phyloP scores from a whole-genome alignment of 2,113 vertebrate genomes.

The Albula glossodonta region DNA sequence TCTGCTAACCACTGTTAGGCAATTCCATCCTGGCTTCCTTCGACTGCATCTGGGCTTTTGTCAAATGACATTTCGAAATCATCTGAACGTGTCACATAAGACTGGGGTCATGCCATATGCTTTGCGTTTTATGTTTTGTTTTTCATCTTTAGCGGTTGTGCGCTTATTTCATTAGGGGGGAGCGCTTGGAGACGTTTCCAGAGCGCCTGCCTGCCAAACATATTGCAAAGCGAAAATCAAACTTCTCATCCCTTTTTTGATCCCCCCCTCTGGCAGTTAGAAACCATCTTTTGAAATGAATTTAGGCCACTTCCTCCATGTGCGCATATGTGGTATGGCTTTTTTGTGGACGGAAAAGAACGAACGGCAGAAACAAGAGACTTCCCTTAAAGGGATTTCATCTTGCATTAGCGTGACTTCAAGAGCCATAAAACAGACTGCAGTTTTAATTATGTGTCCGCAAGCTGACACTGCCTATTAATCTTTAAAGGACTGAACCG shows the following conservation, averaged over 20 bases:
- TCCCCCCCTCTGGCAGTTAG: not conserved
- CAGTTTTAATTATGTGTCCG: not conserved
- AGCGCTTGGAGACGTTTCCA: not conserved
- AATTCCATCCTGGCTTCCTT: not conserved
- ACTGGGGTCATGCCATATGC: not conserved
- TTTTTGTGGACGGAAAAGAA: not conserved
- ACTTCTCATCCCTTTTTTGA: not conserved
- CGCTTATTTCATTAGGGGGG: not conserved
- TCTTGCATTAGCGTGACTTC: not conserved
- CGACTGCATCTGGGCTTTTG: not conserved
- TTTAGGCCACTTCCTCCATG: not conserved
- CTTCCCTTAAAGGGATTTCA: not conserved
- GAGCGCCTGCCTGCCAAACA: not conserved
- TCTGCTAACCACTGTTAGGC: not conserved
- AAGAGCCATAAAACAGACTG: not conserved
- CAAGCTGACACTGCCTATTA: not conserved
- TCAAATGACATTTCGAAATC: not conserved
- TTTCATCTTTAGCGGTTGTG: not conserved
- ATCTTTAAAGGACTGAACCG: not conserved
- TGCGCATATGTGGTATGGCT: not conserved
- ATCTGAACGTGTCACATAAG: not conserved
- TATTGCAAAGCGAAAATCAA: not conserved
- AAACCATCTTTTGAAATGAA: not conserved
- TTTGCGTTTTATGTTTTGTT: not conserved
- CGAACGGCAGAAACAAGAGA: not conserved